These are phyloP conservation scores for Axinella damicornis DNA, from an alignment of 37 sponge, comb jelly and placozoan genomes.

Conservation along the genomic window DNA sequence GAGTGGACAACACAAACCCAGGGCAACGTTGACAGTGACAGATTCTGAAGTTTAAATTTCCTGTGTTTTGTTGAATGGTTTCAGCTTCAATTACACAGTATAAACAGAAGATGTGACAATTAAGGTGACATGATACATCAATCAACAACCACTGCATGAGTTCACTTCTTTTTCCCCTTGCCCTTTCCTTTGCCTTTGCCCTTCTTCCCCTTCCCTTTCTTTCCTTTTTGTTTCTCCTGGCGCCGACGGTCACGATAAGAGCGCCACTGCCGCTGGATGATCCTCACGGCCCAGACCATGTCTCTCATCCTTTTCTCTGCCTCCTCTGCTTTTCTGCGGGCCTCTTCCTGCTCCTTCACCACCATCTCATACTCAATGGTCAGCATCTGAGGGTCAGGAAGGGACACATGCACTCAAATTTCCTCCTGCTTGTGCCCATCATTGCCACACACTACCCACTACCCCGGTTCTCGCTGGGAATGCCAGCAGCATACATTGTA, in stretches of 20 bases:
- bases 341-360: slow-evolving; percentile 89
- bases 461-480: too few relatives aligned
- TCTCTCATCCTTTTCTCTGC: slow-evolving; percentile 49
- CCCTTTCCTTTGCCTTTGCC: slow-evolving; percentile 61
- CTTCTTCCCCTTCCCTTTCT: slow-evolving; percentile 67
- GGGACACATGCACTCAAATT: too few relatives aligned
- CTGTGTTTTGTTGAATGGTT: too few relatives aligned
- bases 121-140: slow-evolving; percentile 7
- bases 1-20: too few relatives aligned
- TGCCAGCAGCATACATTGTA: too few relatives aligned
- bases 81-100: background rate
- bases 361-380: slow-evolving; percentile 79
- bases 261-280: slow-evolving; percentile 81
- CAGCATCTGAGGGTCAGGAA: background rate
- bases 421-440: background rate
- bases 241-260: too few relatives aligned
- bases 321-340: slow-evolving; percentile 72
- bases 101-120: background rate
- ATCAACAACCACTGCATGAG: background rate
- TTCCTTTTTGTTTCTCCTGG: slow-evolving; percentile 35
- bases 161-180: slow-evolving; percentile 38
- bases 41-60: too few relatives aligned
- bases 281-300: slow-evolving; percentile 71
- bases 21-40: too few relatives aligned
- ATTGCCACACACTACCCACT: too few relatives aligned